Percentiles rank a stretch among this genome's conserved stretches.
Evolutionary conservation across 2,797 vertebrate genomes (phyloP).

Genomic region (Melanotaenia nigrans): DNA sequence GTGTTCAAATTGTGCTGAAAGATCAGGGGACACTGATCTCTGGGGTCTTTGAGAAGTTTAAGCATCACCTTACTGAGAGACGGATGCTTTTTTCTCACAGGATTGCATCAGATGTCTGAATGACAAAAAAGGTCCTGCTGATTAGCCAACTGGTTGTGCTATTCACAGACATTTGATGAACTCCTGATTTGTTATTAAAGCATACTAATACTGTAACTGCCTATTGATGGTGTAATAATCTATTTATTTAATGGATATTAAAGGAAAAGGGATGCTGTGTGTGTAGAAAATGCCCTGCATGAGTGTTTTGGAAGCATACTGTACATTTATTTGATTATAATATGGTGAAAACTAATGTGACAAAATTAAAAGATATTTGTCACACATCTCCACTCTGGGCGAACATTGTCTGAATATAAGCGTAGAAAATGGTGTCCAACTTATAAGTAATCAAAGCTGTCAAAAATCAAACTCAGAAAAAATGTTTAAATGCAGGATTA

Average conservation of each 20-base stretch:
- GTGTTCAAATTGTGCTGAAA: conserved; percentile 65
- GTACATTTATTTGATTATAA: conserved; percentile 32
- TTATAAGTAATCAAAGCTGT: conserved; percentile 13
- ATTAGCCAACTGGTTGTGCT: conserved; percentile 65
- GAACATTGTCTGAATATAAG: conserved; percentile 59
- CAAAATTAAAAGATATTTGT: conserved; percentile 36
- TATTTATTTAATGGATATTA: conserved; percentile 71
- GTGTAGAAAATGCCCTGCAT: conserved; percentile 71
- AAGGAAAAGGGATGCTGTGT: conserved; percentile 57
- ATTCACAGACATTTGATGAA: conserved; percentile 63
- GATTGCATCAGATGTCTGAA: conserved; percentile 65
- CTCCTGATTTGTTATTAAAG: conserved; percentile 70
- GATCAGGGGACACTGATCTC: conserved; percentile 55
- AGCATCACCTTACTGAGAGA: conserved; percentile 56
- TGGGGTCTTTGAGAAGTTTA: conserved; percentile 48
- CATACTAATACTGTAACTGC: conserved; percentile 76
- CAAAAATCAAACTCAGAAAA: conserved; percentile 20
- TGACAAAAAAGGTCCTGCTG: conserved; percentile 50
- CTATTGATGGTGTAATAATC: conserved; percentile 68
- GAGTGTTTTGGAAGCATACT: conserved; percentile 45
- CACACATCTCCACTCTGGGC: conserved; percentile 46
- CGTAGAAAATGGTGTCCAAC: conserved; percentile 15
- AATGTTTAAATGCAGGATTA: conserved; percentile 27
- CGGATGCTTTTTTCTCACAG: conserved; percentile 56
- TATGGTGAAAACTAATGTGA: conserved; percentile 36